Base-by-base conservation (phyloP, 1,140 invertebrate species). In the Drosophila subpulchrella region DNA sequence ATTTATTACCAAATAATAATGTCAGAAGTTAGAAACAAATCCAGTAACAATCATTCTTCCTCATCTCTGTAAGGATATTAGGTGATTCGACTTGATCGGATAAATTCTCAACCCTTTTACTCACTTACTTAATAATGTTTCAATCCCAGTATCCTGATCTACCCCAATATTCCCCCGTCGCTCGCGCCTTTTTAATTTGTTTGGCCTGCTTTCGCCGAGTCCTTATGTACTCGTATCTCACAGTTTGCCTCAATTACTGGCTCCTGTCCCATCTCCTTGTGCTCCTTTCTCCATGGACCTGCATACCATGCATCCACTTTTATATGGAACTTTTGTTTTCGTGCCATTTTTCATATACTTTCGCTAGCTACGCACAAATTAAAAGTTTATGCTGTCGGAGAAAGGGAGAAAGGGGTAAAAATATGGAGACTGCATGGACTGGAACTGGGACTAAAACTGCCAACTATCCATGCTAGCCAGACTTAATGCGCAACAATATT, bases 281-380 rank as follows among this genome's bases (percentile, higher is more conserved):
- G 1, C 20, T 12, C 44, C 24, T 11, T 13, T 61, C n/a, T 6
- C 30, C 38, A 24, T 17, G 32, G 6, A 48, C 42, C 66, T 34
- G 66, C 51, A 57, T 39, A 11, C 68, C 72, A 17, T 62, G 68
- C n/a, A 10, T 34, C 42, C 48, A 15, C 73, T 58, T 59, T 66
- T 44, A 41, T 24, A 17, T 34, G 36, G n/a, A 76, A 76, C 74
- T 77, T 77, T 76, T 75, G 73, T 77, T 77, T 76, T 77, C 34
- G 12, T 75, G 73, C 74, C 74, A 77, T 77, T 77, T 77, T 77
- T 77, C 75, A 77, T 77, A 70, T 77, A 77, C 74, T 77, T 77
- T 77, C 74, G 55, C 62, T 68, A n/a, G 66, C 39, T 59, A 61
- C 73, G 74, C 63, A 77, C 75, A 77, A 77, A 76, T 77, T 77